Percentiles rank a stretch among this genome's conserved stretches.
phyloP scores from a whole-genome alignment of 2,113 vertebrate species.

The Ophiodon elongatus region DNA sequence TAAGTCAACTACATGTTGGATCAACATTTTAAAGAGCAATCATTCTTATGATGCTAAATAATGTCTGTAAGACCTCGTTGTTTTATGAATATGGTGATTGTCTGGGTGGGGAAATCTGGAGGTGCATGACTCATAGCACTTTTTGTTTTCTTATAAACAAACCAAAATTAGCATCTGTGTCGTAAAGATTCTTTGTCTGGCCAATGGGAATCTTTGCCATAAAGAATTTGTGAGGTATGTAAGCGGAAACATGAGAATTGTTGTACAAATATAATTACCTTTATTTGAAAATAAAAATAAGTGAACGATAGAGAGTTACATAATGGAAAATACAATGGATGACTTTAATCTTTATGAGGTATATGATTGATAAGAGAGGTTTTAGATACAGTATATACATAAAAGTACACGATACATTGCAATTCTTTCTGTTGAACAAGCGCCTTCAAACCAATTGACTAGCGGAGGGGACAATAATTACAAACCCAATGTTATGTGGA shows the following conservation, averaged over 20 bases:
- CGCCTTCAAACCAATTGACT: background rate
- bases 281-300: background rate
- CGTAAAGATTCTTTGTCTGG: background rate
- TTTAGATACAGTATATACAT: background rate
- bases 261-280: background rate
- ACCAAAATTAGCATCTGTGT: background rate
- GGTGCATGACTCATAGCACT: background rate
- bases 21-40: background rate
- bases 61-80: background rate
- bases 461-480: background rate
- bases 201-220: background rate
- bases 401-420: background rate
- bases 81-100: background rate
- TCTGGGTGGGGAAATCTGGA: background rate
- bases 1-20: slow-evolving; percentile 26
- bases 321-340: background rate
- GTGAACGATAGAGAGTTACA: background rate
- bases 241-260: background rate
- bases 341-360: background rate
- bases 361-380: background rate
- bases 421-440: background rate
- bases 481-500: background rate
- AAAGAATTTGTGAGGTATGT: background rate
- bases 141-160: background rate
- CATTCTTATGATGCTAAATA: background rate